Evolutionary conservation across 1,140 invertebrate species (phyloP).

Genomic region (Euura saliciscinereae): DNA sequence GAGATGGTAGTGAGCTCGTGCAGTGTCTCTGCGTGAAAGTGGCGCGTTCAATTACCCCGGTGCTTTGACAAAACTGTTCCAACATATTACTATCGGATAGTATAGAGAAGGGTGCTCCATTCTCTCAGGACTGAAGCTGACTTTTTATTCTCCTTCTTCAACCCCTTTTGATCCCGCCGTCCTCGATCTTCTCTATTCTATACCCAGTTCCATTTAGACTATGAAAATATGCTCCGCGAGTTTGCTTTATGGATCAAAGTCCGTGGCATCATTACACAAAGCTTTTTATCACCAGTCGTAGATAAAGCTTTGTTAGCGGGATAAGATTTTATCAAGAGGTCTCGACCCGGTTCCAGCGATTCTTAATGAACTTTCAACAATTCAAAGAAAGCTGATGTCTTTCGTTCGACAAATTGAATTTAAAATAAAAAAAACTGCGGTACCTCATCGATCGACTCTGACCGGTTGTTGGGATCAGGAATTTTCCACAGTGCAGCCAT

Average conservation of each 20-base stretch:
- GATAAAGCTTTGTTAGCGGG: neutral
- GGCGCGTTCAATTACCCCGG: neutral
- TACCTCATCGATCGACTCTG: no score
- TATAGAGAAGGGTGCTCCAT: neutral
- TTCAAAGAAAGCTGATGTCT: no score
- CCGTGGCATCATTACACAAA: neutral
- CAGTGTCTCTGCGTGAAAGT: neutral
- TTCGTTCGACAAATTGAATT: no score
- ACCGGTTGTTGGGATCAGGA: no score
- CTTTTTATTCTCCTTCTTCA: neutral
- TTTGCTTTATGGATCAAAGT: constrained; percentile 1
- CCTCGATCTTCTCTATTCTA: neutral
- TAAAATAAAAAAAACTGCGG: neutral
- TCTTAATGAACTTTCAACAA: no score
- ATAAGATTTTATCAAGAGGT: neutral
- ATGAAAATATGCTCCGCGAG: neutral
- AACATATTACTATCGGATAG: neutral
- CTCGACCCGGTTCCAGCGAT: no score
- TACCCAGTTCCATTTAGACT: neutral
- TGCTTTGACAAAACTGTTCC: neutral
- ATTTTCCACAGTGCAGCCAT: no score
- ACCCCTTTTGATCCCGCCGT: neutral
- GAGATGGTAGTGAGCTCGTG: no score
- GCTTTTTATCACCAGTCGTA: neutral
- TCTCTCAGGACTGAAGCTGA: neutral